Percentiles rank a stretch among this genome's conserved stretches.
Evolutionary conservation across 2,888 invertebrate species (phyloP).

Genomic region (Perizoma affinitatum): DNA sequence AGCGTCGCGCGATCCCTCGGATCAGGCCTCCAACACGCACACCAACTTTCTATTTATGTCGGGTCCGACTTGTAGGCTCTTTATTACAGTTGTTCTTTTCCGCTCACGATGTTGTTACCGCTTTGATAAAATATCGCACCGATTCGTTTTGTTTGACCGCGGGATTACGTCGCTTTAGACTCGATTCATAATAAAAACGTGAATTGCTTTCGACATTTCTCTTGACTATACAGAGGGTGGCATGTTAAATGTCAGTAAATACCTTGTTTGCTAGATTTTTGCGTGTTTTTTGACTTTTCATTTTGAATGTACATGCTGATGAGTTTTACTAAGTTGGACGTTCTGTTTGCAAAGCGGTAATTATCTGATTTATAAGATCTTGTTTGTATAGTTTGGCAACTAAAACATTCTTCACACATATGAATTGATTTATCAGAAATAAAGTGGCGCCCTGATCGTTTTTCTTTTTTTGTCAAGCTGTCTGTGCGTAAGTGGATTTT

Average conservation of each 20-base stretch:
- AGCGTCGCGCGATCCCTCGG: conserved; percentile 66
- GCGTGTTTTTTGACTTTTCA: too few species aligned
- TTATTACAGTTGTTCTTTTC: conserved; percentile 82
- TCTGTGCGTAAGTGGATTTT: too few species aligned
- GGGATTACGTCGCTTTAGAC: conserved; percentile 46
- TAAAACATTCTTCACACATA: too few species aligned
- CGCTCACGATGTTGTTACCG: conserved; percentile 73
- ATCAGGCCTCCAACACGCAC: conserved; percentile 78
- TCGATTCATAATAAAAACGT: conserved; percentile 33
- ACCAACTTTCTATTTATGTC: conserved; percentile 74
- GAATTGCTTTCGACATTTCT: conserved; percentile 31
- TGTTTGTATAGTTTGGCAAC: too few species aligned
- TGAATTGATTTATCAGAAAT: too few species aligned
- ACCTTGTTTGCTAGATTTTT: neutral
- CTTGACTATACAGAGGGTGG: conserved; percentile 1
- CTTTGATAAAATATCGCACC: conserved; percentile 72
- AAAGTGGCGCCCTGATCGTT: too few species aligned
- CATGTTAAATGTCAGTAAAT: conserved; percentile 6
- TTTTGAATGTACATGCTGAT: too few species aligned
- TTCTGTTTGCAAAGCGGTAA: too few species aligned
- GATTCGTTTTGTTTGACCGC: conserved; percentile 62
- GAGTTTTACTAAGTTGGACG: too few species aligned
- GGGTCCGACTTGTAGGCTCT: conserved; percentile 81
- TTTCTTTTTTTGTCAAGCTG: too few species aligned
- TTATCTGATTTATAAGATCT: too few species aligned